phyloP scores from a whole-genome alignment of 2,797 vertebrate genomes.

The Botia almorhae region DNA sequence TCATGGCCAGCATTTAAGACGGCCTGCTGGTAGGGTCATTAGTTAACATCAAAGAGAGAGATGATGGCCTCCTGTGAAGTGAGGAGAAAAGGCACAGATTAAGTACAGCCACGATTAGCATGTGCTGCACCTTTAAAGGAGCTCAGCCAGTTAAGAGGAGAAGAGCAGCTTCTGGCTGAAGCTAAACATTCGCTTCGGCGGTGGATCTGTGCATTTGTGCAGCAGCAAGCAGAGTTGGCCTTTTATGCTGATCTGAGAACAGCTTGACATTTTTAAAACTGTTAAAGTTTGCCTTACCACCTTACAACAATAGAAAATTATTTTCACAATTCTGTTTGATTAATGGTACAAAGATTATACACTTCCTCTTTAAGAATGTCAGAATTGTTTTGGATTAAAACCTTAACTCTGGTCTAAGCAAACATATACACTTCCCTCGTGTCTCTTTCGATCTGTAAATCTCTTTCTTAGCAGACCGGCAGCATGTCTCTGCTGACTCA shows the following conservation, averaged over 20 bases:
- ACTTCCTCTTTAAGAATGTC: slow-evolving; percentile 6
- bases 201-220: not conserved
- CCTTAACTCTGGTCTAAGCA: not conserved
- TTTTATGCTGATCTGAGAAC: not conserved
- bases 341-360: not conserved
- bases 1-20: slow-evolving; percentile 56
- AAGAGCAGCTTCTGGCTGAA: slow-evolving; percentile 7
- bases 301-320: too few species aligned
- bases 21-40: slow-evolving; percentile 67
- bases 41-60: slow-evolving; percentile 77
- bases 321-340: too few species aligned
- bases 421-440: slow-evolving; percentile 13
- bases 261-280: not conserved
- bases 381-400: slow-evolving; percentile 10
- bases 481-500: slow-evolving; percentile 49
- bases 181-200: slow-evolving; percentile 46
- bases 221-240: not conserved
- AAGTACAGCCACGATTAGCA: slow-evolving; percentile 77
- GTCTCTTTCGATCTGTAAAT: slow-evolving; percentile 36
- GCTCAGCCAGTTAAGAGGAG: slow-evolving; percentile 1
- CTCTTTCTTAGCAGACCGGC: slow-evolving; percentile 38
- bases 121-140: slow-evolving; percentile 59
- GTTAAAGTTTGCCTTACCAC: too few species aligned
- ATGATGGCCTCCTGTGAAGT: slow-evolving; percentile 75
- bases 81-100: slow-evolving; percentile 74